Base-by-base conservation (phyloP, 2,113 vertebrate genomes). In the Neotoma lepida region DNA sequence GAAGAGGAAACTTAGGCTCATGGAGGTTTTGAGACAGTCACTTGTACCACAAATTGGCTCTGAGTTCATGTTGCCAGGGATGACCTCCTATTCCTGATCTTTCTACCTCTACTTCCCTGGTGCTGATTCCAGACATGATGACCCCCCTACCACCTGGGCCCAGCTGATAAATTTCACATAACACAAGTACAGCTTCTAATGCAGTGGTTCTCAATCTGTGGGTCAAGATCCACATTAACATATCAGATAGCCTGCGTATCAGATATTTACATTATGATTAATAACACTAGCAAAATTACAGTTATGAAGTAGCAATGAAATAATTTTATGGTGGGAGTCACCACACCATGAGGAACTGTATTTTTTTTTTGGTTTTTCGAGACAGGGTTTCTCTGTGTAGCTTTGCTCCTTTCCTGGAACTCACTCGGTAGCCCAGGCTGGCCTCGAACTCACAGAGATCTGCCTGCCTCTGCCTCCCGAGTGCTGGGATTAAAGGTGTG, bases 1-100 rank as follows among this genome's bases (percentile, higher is more conserved):
- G 56, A 86, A 81, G 54, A 94, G 46, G 46, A 96, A 91, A 89
- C 33, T 18, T 56, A 88, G 39, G 9, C 28, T 91, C 10, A 77
- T 68, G 58, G 20, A 51, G 90, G 39, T 66, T 86, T 86, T 49
- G 63, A 68, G 63, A 86, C 17, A 70, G 35, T 70, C 68, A n/a
- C 68, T 70, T 70, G n/a, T 71, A 39, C 35, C 17, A 14, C 66
- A 78, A 49, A 44, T 35, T 68, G 33, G 44, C 63, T 8, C 51
- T 51, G 44, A 70, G n/a, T n/a, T 51, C 44, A 12, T 51, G 46
- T 68, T 68, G 33, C 20, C 9, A 35, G 41, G 44, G 18, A 13
- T 86, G 84, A n/a, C 61, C 64, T 66, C 41, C 41, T 70, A 13
- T 9, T 85, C 44, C 63, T 86, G 17, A 26, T 54, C 18, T 26